Conservation (phyloP, 1,140 invertebrate species). For the Drosophila busckii region DNA sequence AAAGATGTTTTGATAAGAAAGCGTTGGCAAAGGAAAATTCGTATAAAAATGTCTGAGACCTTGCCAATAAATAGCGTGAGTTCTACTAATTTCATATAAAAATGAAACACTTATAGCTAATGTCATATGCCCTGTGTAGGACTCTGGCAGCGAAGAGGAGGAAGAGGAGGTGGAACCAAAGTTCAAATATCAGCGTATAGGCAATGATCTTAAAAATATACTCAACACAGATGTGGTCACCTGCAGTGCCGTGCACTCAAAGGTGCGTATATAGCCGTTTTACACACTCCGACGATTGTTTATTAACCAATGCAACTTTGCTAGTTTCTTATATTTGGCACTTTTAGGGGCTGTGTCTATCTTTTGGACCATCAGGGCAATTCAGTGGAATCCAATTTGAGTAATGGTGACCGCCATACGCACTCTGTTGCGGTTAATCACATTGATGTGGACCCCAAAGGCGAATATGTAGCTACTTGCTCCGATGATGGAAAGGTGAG, state of each 20-base stretch:
- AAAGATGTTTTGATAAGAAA: slow-evolving; percentile 36
- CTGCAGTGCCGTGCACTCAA: slow-evolving; percentile 94
- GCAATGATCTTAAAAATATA: slow-evolving; percentile 92
- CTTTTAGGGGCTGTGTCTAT: slow-evolving; percentile 93
- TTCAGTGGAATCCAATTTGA: slow-evolving; percentile 81
- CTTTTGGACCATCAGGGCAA: slow-evolving; percentile 96
- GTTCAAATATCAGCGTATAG: slow-evolving; percentile 93
- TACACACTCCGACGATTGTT: no score
- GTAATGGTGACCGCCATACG: slow-evolving; percentile 82
- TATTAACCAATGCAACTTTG: neutral
- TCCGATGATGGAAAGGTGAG: slow-evolving; percentile 95
- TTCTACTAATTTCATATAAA: neutral
- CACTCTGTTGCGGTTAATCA: slow-evolving; percentile 95
- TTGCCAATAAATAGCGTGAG: slow-evolving; percentile 31
- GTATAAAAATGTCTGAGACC: slow-evolving; percentile 36
- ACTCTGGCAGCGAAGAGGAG: slow-evolving; percentile 39
- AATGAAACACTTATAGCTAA: neutral
- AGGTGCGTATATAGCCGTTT: slow-evolving; percentile 85
- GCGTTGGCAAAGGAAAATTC: slow-evolving; percentile 10
- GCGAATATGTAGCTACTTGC: slow-evolving; percentile 88
- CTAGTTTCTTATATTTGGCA: slow-evolving; percentile 95
- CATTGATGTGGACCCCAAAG: slow-evolving; percentile 94
- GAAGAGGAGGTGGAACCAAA: slow-evolving; percentile 89
- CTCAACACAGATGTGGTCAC: slow-evolving; percentile 90
- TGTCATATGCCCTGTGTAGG: slow-evolving; percentile 6